Evolutionary conservation across 2,888 invertebrate species (phyloP).

Genomic region (Dasysyrphus tricinctus): DNA sequence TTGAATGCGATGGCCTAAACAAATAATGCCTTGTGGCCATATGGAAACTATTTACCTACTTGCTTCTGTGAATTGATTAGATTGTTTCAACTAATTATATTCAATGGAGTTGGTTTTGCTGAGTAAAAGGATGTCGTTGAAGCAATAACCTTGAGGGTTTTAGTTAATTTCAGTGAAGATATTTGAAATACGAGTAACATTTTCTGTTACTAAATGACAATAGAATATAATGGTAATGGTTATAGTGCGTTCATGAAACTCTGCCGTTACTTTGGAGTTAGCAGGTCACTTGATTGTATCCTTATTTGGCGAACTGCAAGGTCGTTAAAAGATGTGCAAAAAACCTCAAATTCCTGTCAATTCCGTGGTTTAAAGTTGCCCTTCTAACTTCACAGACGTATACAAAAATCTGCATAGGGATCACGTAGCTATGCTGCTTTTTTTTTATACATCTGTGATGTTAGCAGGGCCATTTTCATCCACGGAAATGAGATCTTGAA

Average conservation of each 20-base stretch:
- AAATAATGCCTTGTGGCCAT: constrained; percentile 63
- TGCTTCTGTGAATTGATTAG: constrained; percentile 68
- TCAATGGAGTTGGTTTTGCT: constrained; percentile 48
- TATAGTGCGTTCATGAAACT: not conserved
- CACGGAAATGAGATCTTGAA: too few relatives aligned
- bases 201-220: constrained; percentile 10
- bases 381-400: too few relatives aligned
- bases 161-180: constrained; percentile 20
- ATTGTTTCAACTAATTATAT: constrained; percentile 71
- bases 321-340: too few relatives aligned
- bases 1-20: constrained; percentile 67
- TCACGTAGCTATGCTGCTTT: too few relatives aligned
- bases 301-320: too few relatives aligned
- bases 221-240: not conserved
- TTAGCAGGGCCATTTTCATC: too few relatives aligned
- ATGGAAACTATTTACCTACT: constrained; percentile 71
- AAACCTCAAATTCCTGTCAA: too few relatives aligned
- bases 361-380: too few relatives aligned
- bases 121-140: constrained; percentile 9
- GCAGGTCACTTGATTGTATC: too few relatives aligned
- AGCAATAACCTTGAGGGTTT: constrained; percentile 13
- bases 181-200: not conserved
- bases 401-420: too few relatives aligned
- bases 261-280: too few relatives aligned
- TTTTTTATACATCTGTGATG: too few relatives aligned